Conservation (phyloP, 64 coral and sea anemone genomes). For the Porites australiensis region DNA sequence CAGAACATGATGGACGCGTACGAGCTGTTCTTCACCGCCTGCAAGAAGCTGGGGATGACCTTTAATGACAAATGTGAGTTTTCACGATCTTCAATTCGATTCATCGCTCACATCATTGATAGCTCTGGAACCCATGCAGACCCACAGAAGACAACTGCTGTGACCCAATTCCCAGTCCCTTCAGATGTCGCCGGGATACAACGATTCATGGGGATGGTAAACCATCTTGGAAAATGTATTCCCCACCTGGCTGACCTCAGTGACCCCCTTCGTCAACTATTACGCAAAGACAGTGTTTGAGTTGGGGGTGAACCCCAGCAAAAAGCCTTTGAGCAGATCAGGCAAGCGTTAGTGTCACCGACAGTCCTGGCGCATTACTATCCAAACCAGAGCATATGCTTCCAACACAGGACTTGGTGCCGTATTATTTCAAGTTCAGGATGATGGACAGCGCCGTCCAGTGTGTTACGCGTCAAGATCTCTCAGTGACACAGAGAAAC, state of each 20-base stretch:
- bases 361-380: conserved; percentile 56
- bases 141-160: neutral
- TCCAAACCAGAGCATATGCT: conserved; percentile 39
- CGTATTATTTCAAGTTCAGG: conserved; percentile 38
- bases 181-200: conserved; percentile 28
- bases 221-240: conserved; percentile 37
- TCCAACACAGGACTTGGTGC: conserved; percentile 33
- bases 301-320: conserved; percentile 21
- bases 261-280: conserved; percentile 39
- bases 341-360: conserved; percentile 35
- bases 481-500: conserved; percentile 48
- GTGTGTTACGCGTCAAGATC: conserved; percentile 44
- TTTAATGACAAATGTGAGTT: conserved; percentile 47
- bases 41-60: conserved; percentile 33
- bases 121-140: conserved; percentile 22
- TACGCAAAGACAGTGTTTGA: conserved; percentile 46
- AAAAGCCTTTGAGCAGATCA: conserved; percentile 50
- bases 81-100: neutral
- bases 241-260: conserved; percentile 4
- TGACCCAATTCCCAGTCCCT: conserved; percentile 26
- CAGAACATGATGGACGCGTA: conserved; percentile 7
- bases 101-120: conserved; percentile 43
- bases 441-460: neutral
- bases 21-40: neutral
- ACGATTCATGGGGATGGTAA: conserved; percentile 57